A percentile compares a stretch with the other conserved stretches of the same genome.
Conservation (phyloP, 2,113 vertebrate species). For the Caloenas nicobarica region DNA sequence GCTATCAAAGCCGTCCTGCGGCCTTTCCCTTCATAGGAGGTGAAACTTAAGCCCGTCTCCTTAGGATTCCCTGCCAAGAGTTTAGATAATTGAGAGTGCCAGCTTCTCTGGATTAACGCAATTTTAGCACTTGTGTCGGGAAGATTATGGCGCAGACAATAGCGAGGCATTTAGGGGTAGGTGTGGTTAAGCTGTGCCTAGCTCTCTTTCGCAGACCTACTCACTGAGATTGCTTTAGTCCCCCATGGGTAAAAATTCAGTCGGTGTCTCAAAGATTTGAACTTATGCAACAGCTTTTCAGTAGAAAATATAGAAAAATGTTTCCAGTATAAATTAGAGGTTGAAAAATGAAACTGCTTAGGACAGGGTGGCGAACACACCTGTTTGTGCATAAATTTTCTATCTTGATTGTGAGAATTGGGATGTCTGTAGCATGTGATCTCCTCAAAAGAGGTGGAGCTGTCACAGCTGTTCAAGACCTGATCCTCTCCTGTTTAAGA, state of each 20-base stretch:
- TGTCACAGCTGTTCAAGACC: neutral
- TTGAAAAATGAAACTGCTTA: neutral
- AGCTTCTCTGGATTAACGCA: neutral
- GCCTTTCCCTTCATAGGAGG: conserved; percentile 8
- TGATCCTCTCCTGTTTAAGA: neutral
- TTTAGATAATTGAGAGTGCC: neutral
- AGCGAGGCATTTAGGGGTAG: neutral
- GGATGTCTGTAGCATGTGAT: neutral
- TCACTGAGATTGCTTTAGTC: neutral
- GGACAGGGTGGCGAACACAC: neutral
- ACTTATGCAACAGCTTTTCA: neutral
- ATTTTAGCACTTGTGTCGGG: neutral
- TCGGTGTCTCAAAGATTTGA: neutral
- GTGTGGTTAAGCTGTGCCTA: neutral
- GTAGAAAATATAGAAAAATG: neutral
- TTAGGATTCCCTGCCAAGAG: conserved; percentile 8
- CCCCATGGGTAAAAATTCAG: accelerated
- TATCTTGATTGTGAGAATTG: neutral
- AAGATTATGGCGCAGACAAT: neutral
- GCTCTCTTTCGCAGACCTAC: accelerated
- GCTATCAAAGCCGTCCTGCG: neutral
- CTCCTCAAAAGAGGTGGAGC: neutral
- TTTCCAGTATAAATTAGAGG: neutral
- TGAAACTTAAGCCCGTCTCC: conserved; percentile 1
- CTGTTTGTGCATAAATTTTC: neutral